Percentiles rank a stretch among this genome's conserved stretches.
Conservation (phyloP, 2,888 invertebrate genomes). For the Stenolophus ochropezus region DNA sequence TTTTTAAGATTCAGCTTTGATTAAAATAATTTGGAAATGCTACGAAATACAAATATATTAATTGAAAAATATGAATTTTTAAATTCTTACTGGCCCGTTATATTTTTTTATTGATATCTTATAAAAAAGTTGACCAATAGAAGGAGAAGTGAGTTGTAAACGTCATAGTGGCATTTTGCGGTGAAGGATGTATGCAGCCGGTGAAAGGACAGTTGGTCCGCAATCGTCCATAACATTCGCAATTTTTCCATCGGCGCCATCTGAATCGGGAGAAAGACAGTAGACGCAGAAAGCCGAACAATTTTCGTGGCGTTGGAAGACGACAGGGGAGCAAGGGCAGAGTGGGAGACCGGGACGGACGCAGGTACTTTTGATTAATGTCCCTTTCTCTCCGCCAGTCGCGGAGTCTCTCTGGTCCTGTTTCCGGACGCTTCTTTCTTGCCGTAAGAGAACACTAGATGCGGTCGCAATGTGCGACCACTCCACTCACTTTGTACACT, state of each 20-base stretch:
- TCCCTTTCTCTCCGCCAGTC: conserved; percentile 64
- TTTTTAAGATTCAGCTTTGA: too few relatives aligned
- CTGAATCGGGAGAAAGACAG: conserved; percentile 52
- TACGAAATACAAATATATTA: too few relatives aligned
- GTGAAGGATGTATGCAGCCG: background rate
- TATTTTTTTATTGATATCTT: too few relatives aligned
- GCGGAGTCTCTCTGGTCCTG: conserved; percentile 63
- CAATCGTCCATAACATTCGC: conserved; percentile 35
- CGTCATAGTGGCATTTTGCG: background rate
- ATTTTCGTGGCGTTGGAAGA: conserved; percentile 10
- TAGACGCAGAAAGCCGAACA: conserved; percentile 52
- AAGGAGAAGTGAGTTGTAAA: too few relatives aligned
- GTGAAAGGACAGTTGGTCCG: background rate
- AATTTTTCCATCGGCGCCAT: conserved; percentile 9
- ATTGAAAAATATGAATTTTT: too few relatives aligned
- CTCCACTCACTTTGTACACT: conserved; percentile 31
- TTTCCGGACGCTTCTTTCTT: conserved; percentile 59
- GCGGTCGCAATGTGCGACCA: background rate
- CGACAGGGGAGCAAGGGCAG: background rate
- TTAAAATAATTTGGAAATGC: too few relatives aligned
- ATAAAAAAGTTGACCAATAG: too few relatives aligned
- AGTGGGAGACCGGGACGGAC: conserved; percentile 28
- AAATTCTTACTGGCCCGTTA: too few relatives aligned
- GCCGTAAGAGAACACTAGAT: conserved; percentile 25
- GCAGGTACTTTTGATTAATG: conserved; percentile 66